Base-by-base conservation (phyloP, 2,888 invertebrate genomes). In the Lathronympha strigana region DNA sequence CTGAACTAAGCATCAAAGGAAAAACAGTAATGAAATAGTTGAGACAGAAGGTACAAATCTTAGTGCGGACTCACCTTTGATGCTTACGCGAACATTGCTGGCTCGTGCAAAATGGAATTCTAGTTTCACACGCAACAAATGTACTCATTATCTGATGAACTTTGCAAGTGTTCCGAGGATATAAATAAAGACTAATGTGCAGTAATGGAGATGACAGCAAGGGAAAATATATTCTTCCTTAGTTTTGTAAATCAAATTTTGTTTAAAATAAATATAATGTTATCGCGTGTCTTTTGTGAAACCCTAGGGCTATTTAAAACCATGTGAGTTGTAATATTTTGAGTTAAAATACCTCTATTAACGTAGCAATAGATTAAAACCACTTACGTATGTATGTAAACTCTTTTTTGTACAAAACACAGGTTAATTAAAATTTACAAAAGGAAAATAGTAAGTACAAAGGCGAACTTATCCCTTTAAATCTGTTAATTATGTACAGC, bases 51-150 rank as follows among this genome's bases (percentile, higher is more conserved):
- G 38, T 11, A 61, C 60, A 61, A 54, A 53, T 31, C 49, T 47
- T 31, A 21, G 61, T 49, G 54, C 49, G 72, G 71, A 68, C 71
- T 72, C 76, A 76, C 77, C 83, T 86, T 86, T 86, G 87, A 90
- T 85, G 85, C 84, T 87, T 87, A 84, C 83, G 84, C 83, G 83
- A 84, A 86, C 75, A 75, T 76, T 74, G 79, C 80, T 82, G 36
- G 67, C 68, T 87, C 87, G 88, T 88, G 87, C 88, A 81, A 86
- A 88, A 87, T 89, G 86, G 85, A 86, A 90, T 90, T 88, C 90
- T 85, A 86, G 89, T 90, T 92, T 91, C 90, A 86, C 92, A 92
- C 92, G 92, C 92, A 92, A 91, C 91, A 88, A 91, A 92, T 90
- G 88, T 84, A 83, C 80, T 81, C 80, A 82, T 86, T 91, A 92